Evolutionary conservation across 1,140 invertebrate genomes (phyloP).

Genomic region (Frieseomelitta varia): DNA sequence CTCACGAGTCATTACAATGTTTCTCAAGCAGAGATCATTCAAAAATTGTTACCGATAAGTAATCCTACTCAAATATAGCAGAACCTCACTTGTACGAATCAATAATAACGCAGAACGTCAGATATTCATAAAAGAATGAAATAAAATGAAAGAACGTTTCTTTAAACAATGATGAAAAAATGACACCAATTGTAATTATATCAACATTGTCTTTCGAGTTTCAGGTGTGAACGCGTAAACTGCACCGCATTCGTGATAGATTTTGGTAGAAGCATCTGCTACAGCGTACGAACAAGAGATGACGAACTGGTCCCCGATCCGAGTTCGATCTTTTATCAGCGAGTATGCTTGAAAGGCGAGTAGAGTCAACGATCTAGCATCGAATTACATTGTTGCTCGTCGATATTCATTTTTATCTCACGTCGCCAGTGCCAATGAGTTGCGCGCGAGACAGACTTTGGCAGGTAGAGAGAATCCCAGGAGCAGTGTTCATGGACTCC

Average conservation of each 20-base stretch:
- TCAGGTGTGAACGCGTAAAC: constrained; percentile 70
- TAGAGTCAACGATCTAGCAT: neutral
- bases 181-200: no score
- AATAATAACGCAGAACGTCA: no score
- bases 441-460: constrained; percentile 69
- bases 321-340: constrained; percentile 72
- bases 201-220: constrained; percentile 6
- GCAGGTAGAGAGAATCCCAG: constrained; percentile 76
- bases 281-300: constrained; percentile 66
- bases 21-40: no score
- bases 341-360: constrained; percentile 73
- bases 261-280: constrained; percentile 72
- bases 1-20: no score
- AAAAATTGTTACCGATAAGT: no score
- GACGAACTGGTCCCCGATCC: constrained; percentile 72
- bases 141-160: neutral
- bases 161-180: no score
- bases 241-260: constrained; percentile 77
- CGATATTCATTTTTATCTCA: neutral
- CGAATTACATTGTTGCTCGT: no score
- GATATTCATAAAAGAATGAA: neutral
- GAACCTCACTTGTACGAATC: no score
- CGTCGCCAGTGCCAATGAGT: constrained; percentile 60
- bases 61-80: no score
- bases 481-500: constrained; percentile 72